Evolutionary conservation across 2,797 vertebrate genomes (phyloP).

Genomic region (Aldrovandia affinis): DNA sequence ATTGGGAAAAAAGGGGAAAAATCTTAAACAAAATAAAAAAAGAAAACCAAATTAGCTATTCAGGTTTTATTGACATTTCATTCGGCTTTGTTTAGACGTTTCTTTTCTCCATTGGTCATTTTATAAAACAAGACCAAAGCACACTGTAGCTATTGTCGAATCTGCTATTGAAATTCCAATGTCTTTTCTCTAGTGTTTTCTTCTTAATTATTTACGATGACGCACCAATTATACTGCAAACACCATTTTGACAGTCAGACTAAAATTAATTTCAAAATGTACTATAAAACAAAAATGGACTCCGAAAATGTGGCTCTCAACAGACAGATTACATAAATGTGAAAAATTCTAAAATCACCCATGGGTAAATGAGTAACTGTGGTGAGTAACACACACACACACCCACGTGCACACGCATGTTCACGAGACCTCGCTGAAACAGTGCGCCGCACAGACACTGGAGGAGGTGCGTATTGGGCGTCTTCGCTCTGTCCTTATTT

Average conservation of each 20-base stretch:
- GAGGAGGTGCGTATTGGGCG: neutral
- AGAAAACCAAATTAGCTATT: neutral
- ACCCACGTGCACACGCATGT: neutral
- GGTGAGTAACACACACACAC: neutral
- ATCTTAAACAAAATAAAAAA: too few relatives aligned
- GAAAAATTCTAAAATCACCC: neutral
- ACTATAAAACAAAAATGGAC: neutral
- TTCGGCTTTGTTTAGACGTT: neutral
- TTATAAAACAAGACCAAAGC: constrained; percentile 8
- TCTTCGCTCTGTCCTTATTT: neutral
- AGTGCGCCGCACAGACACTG: neutral
- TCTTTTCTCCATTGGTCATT: constrained; percentile 15
- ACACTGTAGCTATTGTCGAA: neutral
- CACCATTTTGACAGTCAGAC: constrained; percentile 1
- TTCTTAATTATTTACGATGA: neutral
- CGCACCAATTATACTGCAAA: neutral
- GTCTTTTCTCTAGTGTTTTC: neutral
- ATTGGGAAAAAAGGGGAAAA: too few relatives aligned
- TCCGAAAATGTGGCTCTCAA: neutral
- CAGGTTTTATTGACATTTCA: constrained; percentile 8
- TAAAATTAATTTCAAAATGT: neutral
- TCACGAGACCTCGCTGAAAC: neutral
- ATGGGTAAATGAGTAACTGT: constrained; percentile 21
- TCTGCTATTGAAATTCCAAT: neutral
- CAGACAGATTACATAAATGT: neutral